Percentiles rank a stretch among this genome's conserved stretches.
Evolutionary conservation across 1,140 invertebrate species (phyloP).

Genomic region (Amyelois transitella): DNA sequence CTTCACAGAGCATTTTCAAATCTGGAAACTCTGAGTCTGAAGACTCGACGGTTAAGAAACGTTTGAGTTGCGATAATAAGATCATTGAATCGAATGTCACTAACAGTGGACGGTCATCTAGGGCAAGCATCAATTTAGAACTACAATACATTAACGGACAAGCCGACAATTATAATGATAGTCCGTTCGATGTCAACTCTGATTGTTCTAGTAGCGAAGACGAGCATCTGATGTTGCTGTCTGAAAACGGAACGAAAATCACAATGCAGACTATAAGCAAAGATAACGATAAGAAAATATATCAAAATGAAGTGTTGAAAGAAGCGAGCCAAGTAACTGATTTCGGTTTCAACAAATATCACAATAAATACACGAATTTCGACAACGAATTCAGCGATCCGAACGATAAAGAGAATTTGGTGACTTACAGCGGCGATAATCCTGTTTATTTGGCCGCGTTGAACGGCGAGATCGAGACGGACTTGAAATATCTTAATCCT

Average conservation of each 20-base stretch:
- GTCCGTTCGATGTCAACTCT: slow-evolving; percentile 53
- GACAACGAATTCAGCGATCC: slow-evolving; percentile 65
- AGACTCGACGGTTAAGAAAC: slow-evolving; percentile 57
- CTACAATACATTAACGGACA: slow-evolving; percentile 50
- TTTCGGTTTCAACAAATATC: slow-evolving; percentile 50
- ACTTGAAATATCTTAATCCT: slow-evolving; percentile 29
- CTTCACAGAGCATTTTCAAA: slow-evolving; percentile 52
- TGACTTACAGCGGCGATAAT: slow-evolving; percentile 59
- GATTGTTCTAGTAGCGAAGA: slow-evolving; percentile 72
- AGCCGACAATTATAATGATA: slow-evolving; percentile 38
- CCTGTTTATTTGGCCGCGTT: slow-evolving; percentile 60
- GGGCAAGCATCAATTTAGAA: slow-evolving; percentile 60
- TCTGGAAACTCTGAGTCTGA: slow-evolving; percentile 55
- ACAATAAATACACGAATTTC: slow-evolving; percentile 60
- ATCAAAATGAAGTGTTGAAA: slow-evolving; percentile 53
- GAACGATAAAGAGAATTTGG: slow-evolving; percentile 58
- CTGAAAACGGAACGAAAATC: slow-evolving; percentile 67
- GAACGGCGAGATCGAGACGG: slow-evolving; percentile 48
- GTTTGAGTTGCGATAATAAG: slow-evolving; percentile 60
- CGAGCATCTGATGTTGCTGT: slow-evolving; percentile 66
- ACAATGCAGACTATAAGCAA: slow-evolving; percentile 61
- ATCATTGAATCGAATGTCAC: slow-evolving; percentile 37
- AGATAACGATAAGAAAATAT: slow-evolving; percentile 41
- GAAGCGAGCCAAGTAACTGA: slow-evolving; percentile 50
- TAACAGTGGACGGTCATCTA: slow-evolving; percentile 48